Base-by-base conservation (phyloP, 2,888 invertebrate genomes). In the Spodoptera littoralis region DNA sequence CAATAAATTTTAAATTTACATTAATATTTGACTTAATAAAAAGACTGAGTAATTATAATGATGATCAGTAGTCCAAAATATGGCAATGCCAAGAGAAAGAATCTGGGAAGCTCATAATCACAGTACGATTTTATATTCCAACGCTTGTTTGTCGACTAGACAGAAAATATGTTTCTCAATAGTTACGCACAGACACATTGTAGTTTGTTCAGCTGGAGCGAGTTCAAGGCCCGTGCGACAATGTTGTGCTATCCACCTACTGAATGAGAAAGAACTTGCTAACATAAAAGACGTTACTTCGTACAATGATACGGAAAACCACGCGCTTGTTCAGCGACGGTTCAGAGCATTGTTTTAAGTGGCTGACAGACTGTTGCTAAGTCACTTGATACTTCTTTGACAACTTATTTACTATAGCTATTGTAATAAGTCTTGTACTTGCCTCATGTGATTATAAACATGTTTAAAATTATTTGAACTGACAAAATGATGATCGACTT, bases 161-260 rank as follows among this genome's bases (percentile, higher is more conserved):
- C 75, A 80, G 66, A 79, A 80, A 78, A 79, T 72, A 67, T 77
- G 80, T 82, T 80, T 77, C 65, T 73, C 75, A 73, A 81, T 76
- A 80, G 70, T 66, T 77, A 79, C 78, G 69, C 71, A 73, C 70
- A 81, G 79, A 76, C 76, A 75, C 79, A 82, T 81, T 82, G 75
- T 72, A 82, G 83, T 90, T 88, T 88, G 84, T 83, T 87, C 90
- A 91, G 90, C 87, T 90, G 90, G 74, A 71, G 79, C 66, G 83
- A 92, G 93, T 93, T 93, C 92, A 93, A 92, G 93, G 93, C 89
- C 88, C 86, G 83, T 58, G 77, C 65, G 84, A 89, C 88, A 89
- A 86, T 85, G 85, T 80, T 73, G 68, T 68, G 65, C 76, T 76
- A 80, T 77, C 80, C 76, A 74, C 79, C 79, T 79, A 72, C 70